Evolutionary conservation across 2,113 vertebrate species (phyloP), one percentile per base, ranked within the genome.

Genomic region (Nothoprocta pentlandii): DNA sequence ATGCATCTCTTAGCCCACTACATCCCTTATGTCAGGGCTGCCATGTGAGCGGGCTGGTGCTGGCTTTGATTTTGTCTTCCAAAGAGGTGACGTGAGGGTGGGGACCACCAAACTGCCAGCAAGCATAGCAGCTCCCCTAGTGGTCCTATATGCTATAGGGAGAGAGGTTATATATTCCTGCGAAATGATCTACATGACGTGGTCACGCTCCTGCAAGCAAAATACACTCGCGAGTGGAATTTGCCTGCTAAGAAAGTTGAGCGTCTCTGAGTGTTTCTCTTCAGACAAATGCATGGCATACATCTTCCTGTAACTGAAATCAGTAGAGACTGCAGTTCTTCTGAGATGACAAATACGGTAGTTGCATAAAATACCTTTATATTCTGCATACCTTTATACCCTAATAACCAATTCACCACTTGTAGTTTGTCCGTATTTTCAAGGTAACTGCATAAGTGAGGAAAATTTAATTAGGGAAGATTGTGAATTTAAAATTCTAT

Each of bases 41-140:
- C 54, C 16, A 17, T 17, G 54, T 9, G 16, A 58, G 54, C 7
- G 16, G 54, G 16, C 54, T 9, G 13, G 4, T 44, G 46, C 54
- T n/a, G 22, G 8, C 8, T 59, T 77, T 59, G 30, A 10, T n/a
- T 88, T 89, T 81, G 12, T 54, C 32, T 30, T 51, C 25, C 46
- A 80, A 19, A 66, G 63, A 51, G 30, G 9, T 39, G 23, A 32
- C 41, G 9, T 32, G 44, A 59, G 30, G 9, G 6, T 39, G 9
- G 17, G 16, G 74, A 47, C 28, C 59, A 21, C 62, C 15, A 58
- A 10, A 77, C 4, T 47, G 20, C 32, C 41, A 71, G 10, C 41
- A 69, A 63, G 41, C n/a, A 10, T 3, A 1, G 0, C 34, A 15
- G 44, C 62, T 10, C 16, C 4, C 0, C 15, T 22, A 58, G 42